Percentiles rank a stretch among this genome's conserved stretches.
phyloP scores from a whole-genome alignment of 2,113 vertebrate genomes.

The Semicossyphus pulcher region DNA sequence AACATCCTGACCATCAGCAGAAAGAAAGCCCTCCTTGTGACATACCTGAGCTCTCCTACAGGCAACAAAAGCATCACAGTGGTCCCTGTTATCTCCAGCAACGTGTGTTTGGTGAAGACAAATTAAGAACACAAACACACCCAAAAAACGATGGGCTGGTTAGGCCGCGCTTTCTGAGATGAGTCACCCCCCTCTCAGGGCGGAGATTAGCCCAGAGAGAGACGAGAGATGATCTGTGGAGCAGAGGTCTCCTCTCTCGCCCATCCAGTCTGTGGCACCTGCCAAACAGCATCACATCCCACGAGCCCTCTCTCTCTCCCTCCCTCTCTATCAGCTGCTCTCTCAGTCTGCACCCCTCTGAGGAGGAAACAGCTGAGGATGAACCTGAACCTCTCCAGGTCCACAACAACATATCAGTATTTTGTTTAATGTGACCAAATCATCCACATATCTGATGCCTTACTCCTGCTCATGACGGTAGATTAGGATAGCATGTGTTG shows the following conservation, averaged over 20 bases:
- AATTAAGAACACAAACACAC: slow-evolving; percentile 14
- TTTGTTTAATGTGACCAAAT: slow-evolving; percentile 16
- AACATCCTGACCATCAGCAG: slow-evolving; percentile 43
- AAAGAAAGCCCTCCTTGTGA: slow-evolving; percentile 7
- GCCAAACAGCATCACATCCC: slow-evolving; percentile 70
- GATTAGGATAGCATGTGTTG: neutral
- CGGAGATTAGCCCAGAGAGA: slow-evolving; percentile 60
- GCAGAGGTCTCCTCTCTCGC: slow-evolving; percentile 64
- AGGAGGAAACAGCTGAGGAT: slow-evolving; percentile 43
- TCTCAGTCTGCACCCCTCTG: slow-evolving; percentile 35
- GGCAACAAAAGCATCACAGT: neutral
- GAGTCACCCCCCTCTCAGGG: slow-evolving; percentile 64
- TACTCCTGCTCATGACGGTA: neutral
- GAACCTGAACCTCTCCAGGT: slow-evolving; percentile 36
- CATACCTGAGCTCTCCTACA: neutral
- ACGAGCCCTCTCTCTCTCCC: slow-evolving; percentile 45
- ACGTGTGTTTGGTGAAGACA: neutral
- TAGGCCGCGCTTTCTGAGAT: slow-evolving; percentile 38
- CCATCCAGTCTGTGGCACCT: slow-evolving; percentile 63
- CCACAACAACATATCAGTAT: neutral
- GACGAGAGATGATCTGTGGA: slow-evolving; percentile 54
- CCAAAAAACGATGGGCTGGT: slow-evolving; percentile 9
- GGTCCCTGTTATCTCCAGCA: neutral
- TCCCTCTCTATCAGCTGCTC: slow-evolving; percentile 51
- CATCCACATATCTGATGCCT: neutral